Base-by-base conservation (phyloP, 1,140 invertebrate species). In the Hyphantria cunea region DNA sequence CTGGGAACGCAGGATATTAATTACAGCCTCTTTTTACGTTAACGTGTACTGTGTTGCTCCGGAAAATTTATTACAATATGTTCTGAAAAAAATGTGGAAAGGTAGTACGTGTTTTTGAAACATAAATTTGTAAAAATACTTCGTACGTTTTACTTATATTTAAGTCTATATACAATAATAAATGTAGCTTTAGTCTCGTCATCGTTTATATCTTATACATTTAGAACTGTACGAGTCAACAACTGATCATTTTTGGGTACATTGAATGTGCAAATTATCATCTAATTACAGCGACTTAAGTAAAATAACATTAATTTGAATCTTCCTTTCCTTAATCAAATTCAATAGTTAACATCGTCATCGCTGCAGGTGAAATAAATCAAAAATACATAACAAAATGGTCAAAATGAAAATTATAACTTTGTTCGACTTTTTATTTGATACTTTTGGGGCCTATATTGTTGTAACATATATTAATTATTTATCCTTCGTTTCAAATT, bases 11-110 rank as follows among this genome's bases (percentile, higher is more conserved):
- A 49, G 32, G 15, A 39, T 54, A 39, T 39, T 56, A 33, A 56
- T 49, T 58, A 58, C 32, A 17, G 6, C n/a, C 44, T 37, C 47
- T 15, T 58, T 49, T 14, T 39, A 25, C 11, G 45, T 25, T 25
- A 7, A n/a, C 13, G 11, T 44, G 3, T 44, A n/a, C 13, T n/a
- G 10, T 39, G 37, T 10, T n/a, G 37, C 37, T 9, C 2, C n/a
- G 2, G 48, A 33, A 49, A 49, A 39, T 58, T 54, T 54, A 54
- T 54, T 54, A 42, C n/a, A n/a, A n/a, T 54, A 44, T 37, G 17
- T 12, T 7, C 39, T 48, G 37, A 15, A 49, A 48, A 37, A 10
- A 14, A 47, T n/a, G 12, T 15, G 6, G 14, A n/a, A n/a, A 10
- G 9, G 37, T 39, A 2, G n/a, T 7, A 39, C 9, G 37, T 39